Conservation (phyloP, 2,888 invertebrate species). For the Lasioglossum lativentre region DNA sequence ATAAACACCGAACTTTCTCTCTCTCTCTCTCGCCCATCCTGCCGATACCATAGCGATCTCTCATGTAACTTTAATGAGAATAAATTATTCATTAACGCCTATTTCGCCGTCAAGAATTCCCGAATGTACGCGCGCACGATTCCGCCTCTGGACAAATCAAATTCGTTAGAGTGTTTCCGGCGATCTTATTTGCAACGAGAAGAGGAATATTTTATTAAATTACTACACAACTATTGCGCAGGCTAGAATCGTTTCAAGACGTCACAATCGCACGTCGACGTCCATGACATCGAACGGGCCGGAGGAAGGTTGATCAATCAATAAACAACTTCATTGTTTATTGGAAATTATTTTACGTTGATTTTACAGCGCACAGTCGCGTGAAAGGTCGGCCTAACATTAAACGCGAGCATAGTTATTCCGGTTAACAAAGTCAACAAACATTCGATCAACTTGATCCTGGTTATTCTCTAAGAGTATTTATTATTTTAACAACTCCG, state of each 20-base stretch:
- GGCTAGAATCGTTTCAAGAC: not conserved
- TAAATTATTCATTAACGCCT: slow-evolving; percentile 17
- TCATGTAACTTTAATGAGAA: slow-evolving; percentile 6
- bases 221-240: not conserved
- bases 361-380: slow-evolving; percentile 19
- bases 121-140: not conserved
- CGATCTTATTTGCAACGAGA: not conserved
- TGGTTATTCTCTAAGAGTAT: not conserved
- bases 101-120: not conserved
- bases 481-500: too few species aligned
- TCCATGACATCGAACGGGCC: not conserved
- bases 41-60: not conserved
- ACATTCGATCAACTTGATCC: not conserved
- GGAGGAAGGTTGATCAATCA: not conserved
- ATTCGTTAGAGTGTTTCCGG: not conserved
- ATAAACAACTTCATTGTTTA: slow-evolving; percentile 19
- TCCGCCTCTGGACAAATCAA: not conserved
- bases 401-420: not conserved
- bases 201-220: not conserved
- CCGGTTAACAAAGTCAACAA: not conserved
- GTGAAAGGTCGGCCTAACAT: slow-evolving; percentile 14
- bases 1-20: slow-evolving; percentile 1
- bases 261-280: not conserved
- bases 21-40: not conserved
- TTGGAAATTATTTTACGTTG: slow-evolving; percentile 1